Percentiles rank a stretch among this genome's conserved stretches.
These are phyloP conservation scores for Heliconius hortense DNA, from an alignment of 2,888 invertebrate genomes.

Conservation along the genomic window DNA sequence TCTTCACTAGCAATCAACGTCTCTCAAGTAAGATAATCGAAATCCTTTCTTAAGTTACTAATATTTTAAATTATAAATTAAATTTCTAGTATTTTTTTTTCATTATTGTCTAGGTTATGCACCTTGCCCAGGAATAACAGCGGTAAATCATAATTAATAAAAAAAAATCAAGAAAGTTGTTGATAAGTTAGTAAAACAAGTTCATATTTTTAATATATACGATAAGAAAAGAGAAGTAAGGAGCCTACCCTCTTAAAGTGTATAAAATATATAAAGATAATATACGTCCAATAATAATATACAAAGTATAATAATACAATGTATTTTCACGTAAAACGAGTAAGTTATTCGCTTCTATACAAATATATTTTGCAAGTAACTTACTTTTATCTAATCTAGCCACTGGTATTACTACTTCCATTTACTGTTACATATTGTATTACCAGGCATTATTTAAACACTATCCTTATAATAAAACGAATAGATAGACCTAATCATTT, in stretches of 20 bases:
- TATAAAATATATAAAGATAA: neutral
- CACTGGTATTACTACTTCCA: conserved; percentile 16
- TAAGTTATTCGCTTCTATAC: neutral
- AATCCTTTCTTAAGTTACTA: conserved; percentile 40
- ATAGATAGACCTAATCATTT: conserved; percentile 39
- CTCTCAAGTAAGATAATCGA: conserved; percentile 50
- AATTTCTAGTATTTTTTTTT: conserved; percentile 7
- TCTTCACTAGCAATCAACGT: conserved; percentile 67
- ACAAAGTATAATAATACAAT: neutral
- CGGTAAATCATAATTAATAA: neutral
- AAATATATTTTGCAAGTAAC: conserved; percentile 13
- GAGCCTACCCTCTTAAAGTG: neutral
- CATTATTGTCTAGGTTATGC: neutral
- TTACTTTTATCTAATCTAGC: conserved; percentile 18
- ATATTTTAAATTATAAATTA: conserved; percentile 23
- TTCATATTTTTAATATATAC: no score
- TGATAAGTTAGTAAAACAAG: neutral
- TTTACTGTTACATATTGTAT: conserved; percentile 33
- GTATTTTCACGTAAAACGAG: neutral
- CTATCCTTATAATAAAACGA: conserved; percentile 40
- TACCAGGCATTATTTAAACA: conserved; percentile 36
- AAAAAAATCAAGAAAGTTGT: neutral
- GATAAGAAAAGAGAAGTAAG: no score
- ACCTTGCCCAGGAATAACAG: neutral
- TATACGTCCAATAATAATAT: neutral